These are phyloP conservation scores for Charanyca ferruginea DNA, from an alignment of 2,888 invertebrate genomes.

Conservation along the genomic window DNA sequence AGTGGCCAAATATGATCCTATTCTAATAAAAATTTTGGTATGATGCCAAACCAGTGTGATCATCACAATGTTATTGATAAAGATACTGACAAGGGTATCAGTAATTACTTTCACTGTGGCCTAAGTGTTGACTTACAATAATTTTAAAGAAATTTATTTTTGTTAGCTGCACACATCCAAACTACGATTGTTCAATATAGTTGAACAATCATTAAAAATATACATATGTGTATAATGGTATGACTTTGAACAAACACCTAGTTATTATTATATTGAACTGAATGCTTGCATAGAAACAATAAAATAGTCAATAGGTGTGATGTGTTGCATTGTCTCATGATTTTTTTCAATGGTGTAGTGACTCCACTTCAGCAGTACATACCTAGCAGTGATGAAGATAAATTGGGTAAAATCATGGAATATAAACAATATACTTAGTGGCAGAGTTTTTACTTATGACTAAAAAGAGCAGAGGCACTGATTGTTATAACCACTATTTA, in stretches of 20 bases:
- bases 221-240: constrained; percentile 5
- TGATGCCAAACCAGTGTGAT: constrained; percentile 44
- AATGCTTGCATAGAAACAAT: constrained; percentile 16
- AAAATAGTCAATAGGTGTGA: neutral
- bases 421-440: neutral
- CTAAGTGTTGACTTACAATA: constrained; percentile 51
- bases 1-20: constrained; percentile 9
- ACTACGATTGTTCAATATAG: neutral
- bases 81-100: constrained; percentile 18
- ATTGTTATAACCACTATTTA: neutral
- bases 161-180: constrained; percentile 51
- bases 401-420: neutral
- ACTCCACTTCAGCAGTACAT: neutral
- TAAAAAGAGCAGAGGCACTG: neutral
- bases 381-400: neutral
- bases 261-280: constrained; percentile 4
- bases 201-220: neutral
- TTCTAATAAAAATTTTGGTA: constrained; percentile 24
- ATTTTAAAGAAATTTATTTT: constrained; percentile 16
- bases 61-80: constrained; percentile 57
- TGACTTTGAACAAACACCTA: constrained; percentile 49
- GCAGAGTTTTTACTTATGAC: neutral
- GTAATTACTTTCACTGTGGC: constrained; percentile 44
- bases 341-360: neutral
- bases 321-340: neutral